Base-by-base conservation (phyloP, 2,113 vertebrate genomes). In the Conger conger region DNA sequence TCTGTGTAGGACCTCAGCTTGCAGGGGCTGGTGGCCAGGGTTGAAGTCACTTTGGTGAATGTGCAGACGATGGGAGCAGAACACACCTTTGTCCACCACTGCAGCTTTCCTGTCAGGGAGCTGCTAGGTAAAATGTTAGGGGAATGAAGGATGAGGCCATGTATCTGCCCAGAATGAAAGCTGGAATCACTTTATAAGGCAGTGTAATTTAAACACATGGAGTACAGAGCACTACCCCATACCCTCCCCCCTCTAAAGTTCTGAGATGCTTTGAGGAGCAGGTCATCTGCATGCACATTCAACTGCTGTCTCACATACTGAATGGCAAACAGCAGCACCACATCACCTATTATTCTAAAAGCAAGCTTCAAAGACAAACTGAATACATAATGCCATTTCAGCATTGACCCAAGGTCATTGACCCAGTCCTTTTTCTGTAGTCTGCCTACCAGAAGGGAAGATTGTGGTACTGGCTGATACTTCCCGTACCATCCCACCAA, bases 371-470 rank as follows among this genome's bases (percentile, higher is more conserved):
- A 18, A 27, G 20, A 63, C 20, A 23, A 63, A 63, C 45, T 50
- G 45, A 60, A 63, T 23, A 63, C 57, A 63, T 63, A 63, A 63
- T 73, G 68, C n/a, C 4, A 73, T 63, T 33, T 73, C 68, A 73
- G 16, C n/a, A 1, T 33, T 30, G 68, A 33, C 27, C n/a, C n/a
- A 73, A 23, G 27, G 30, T 73, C 4, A 33, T 11, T 8, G 11
- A 45, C 27, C 8, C 33, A 50, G 4, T 68, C 60, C 27, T 30
- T n/a, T 73, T 9, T 73, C 68, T 57, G 60, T 79, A 93, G 93
- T 92, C 50, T 94, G 93, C 77, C 80, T 93, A 8, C 87, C 90
- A 53, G 88, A 94, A 60, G 89, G 89, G 27, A 88, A 88, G 11
- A 87, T 93, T 42, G 82, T 88, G 13, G 92, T 89, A 8, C 79